Base-by-base conservation (phyloP, 2,113 vertebrate genomes). In the Marmota monax region DNA sequence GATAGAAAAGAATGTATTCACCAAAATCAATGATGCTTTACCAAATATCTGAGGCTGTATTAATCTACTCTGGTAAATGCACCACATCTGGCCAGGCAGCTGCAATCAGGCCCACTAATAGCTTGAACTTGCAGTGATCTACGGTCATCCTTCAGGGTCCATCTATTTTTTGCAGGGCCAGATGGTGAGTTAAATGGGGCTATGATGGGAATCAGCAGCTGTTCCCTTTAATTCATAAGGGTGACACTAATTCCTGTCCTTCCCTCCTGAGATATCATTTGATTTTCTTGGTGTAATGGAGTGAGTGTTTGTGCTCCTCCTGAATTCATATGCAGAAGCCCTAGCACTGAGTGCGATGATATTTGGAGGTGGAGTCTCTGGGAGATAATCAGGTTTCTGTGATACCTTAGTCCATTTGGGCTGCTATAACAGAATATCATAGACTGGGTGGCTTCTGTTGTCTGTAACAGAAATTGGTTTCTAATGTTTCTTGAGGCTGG, bases 1-100 rank as follows among this genome's bases (percentile, higher is more conserved):
- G 53, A 88, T 80, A 88, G 80, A 90, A 63, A 96, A 91, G 11
- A 73, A 95, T 42, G 29, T 34, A 63, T 84, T 53, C 42, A 69
- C 70, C 51, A 67, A 80, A 88, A 48, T 94, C 88, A 65, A 18
- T 22, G 77, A 74, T 48, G 29, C 1, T 5, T 45, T 56, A 87
- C 58, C 20, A 14, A 86, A 70, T 56, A 94, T 74, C 53, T 1
- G 8, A 92, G 37, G 84, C 84, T 76, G 14, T 84, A 63, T 89
- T 56, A 37, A 37, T 92, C 48, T 72, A 3, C 69, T 84, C n/a
- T 67, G 76, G 53, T 67, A 87, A 74, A 96, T 22, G 72, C 0
- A 84, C 79, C 53, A 34, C 80, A 94, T 73, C 61, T 95, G 73
- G 69, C 16, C 65, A 1, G 22, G 82, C 88, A 94, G 84, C 92